Base-by-base conservation (phyloP, 2,113 vertebrate species). In the Scomber scombrus region DNA sequence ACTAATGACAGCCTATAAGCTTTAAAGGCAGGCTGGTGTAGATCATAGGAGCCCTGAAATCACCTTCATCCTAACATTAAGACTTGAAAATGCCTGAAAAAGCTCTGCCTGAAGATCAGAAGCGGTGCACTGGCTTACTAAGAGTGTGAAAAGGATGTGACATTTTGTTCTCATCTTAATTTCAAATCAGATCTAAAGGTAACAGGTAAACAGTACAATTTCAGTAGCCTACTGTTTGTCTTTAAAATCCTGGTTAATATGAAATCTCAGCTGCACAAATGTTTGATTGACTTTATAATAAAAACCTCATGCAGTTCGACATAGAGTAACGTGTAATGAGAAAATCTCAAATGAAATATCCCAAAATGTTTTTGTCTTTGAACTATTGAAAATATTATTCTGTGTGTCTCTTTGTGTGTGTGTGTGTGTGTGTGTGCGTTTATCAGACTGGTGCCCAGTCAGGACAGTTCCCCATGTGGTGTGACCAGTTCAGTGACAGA, bases 401-500 rank as follows among this genome's bases (percentile, higher is more conserved):
- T 57, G 26, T 54, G 26, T 66, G 6, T 52, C 3, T 5, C 9
- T 52, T 19, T 76, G 6, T 82, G 45, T 54, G 4, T 73, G 9
- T 85, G 11, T 40, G 14, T 84, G 40, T 80, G 3, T 82, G 71
- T 88, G 51, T 71, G 14, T 15, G 4, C 15, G 56, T 50, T 80
- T 79, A 11, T 58, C 71, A 94, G 95, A 68, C 57, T 96, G 82
- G 90, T 92, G 29, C 85, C 89, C 34, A 79, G 50, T 45, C 80
- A 85, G 61, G 92, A 93, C 60, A 75, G 79, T 18, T 90, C 87
- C 3, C 75, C 78, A 6, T 90, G 81, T 75, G 82, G 75, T 0
- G 78, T 58, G 62, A 85, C 87, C 88, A 82, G 89, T 75, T 92
- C 89, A 29, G 94, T 97, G 93, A 93, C 92, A 29, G 89, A 81